Percentiles rank a stretch among this genome's conserved stretches.
These are phyloP conservation scores for Stylophora pistillata DNA, from an alignment of 64 coral and sea anemone species.

Conservation along the genomic window DNA sequence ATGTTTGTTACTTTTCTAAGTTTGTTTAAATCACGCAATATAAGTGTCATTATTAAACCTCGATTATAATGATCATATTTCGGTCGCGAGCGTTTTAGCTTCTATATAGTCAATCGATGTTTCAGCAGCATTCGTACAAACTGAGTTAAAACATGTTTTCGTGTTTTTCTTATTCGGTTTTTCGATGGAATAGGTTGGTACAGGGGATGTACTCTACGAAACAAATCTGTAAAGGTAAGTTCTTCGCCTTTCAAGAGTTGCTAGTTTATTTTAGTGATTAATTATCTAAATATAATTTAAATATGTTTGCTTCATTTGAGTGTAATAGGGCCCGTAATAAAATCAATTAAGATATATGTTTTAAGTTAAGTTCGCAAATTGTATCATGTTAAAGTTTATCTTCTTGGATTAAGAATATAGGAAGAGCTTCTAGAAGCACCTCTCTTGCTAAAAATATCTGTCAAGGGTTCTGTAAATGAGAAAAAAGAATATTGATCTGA, in stretches of 20 bases:
- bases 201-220: slow-evolving; percentile 73
- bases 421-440: not conserved
- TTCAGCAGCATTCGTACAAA: not conserved
- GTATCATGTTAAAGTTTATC: too few species aligned
- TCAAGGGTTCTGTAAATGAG: too few species aligned
- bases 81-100: slow-evolving; percentile 1
- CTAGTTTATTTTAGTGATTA: not conserved
- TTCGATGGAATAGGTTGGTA: slow-evolving; percentile 72
- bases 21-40: not conserved
- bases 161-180: not conserved
- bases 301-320: not conserved
- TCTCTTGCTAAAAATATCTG: not conserved
- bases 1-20: not conserved
- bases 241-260: not conserved
- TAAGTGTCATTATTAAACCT: not conserved
- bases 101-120: not conserved
- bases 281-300: not conserved
- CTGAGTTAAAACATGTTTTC: too few species aligned
- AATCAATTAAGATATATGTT: not conserved
- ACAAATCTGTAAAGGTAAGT: slow-evolving; percentile 73
- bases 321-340: not conserved
- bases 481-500: too few species aligned
- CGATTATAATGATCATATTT: slow-evolving; percentile 10
- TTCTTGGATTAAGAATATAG: too few species aligned
- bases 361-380: not conserved